These are phyloP conservation scores for Luscinia luscinia DNA, from an alignment of 2,797 vertebrate genomes.

Conservation along the genomic window DNA sequence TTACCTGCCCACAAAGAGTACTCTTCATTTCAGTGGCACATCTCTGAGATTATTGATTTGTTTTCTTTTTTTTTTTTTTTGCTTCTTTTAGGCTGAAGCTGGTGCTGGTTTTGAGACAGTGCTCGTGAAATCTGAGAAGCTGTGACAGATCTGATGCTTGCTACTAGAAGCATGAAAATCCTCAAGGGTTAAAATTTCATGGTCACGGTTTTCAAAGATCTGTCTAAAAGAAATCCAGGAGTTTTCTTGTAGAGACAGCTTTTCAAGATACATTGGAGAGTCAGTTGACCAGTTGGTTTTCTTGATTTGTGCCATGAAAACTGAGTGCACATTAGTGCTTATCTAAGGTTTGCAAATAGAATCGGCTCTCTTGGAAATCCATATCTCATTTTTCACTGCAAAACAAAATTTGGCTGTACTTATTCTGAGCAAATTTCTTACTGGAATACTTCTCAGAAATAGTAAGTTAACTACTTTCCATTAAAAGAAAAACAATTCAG, in stretches of 20 bases:
- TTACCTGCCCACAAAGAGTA: not conserved
- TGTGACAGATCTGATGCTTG: not conserved
- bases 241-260: not conserved
- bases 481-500: conserved; percentile 65
- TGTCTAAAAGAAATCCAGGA: not conserved
- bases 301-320: not conserved
- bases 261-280: not conserved
- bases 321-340: not conserved
- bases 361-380: not conserved
- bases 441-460: conserved; percentile 43
- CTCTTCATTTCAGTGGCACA: not conserved
- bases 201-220: not conserved
- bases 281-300: not conserved
- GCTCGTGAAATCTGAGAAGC: not conserved
- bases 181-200: not conserved
- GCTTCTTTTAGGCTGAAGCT: not conserved
- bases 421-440: not conserved
- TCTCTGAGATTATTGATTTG: not conserved
- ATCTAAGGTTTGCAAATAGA: not conserved
- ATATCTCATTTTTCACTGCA: not conserved
- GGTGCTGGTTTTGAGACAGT: not conserved
- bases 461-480: conserved; percentile 33
- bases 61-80: not conserved
- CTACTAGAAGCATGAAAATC: not conserved
- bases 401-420: not conserved